Conservation (phyloP, 2,888 invertebrate genomes). For the Exephanes ischioxanthus region DNA sequence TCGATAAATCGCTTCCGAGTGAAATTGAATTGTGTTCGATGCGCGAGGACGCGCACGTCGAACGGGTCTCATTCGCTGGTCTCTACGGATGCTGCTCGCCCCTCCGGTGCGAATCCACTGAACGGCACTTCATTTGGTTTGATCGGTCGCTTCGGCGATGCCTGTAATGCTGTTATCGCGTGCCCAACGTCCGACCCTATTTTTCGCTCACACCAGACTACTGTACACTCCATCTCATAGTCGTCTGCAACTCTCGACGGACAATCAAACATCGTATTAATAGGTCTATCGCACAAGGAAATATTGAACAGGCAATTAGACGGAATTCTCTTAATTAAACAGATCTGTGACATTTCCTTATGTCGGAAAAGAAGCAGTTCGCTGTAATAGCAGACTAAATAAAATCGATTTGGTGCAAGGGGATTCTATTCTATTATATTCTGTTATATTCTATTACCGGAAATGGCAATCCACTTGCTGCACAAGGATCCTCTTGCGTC, state of each 20-base stretch:
- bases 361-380: background rate
- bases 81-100: slow-evolving; percentile 40
- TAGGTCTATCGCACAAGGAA: background rate
- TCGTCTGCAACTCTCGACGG: background rate
- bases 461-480: background rate
- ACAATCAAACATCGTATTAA: slow-evolving; percentile 3
- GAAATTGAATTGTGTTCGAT: slow-evolving; percentile 59
- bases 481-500: background rate
- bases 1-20: slow-evolving; percentile 58
- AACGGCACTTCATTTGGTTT: slow-evolving; percentile 68
- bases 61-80: slow-evolving; percentile 42
- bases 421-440: background rate
- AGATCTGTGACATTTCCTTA: background rate
- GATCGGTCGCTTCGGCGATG: slow-evolving; percentile 67
- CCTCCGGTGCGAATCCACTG: slow-evolving; percentile 45
- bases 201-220: slow-evolving; percentile 39
- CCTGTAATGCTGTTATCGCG: slow-evolving; percentile 66
- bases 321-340: background rate
- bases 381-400: background rate
- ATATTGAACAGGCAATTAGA: background rate
- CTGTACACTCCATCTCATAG: background rate
- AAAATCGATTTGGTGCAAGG: background rate
- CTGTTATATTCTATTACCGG: background rate
- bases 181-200: slow-evolving; percentile 50
- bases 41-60: slow-evolving; percentile 26